Evolutionary conservation across 2,113 vertebrate genomes (phyloP), one percentile per base, ranked within the genome.

Genomic region (Phylloscopus trochiloides): DNA sequence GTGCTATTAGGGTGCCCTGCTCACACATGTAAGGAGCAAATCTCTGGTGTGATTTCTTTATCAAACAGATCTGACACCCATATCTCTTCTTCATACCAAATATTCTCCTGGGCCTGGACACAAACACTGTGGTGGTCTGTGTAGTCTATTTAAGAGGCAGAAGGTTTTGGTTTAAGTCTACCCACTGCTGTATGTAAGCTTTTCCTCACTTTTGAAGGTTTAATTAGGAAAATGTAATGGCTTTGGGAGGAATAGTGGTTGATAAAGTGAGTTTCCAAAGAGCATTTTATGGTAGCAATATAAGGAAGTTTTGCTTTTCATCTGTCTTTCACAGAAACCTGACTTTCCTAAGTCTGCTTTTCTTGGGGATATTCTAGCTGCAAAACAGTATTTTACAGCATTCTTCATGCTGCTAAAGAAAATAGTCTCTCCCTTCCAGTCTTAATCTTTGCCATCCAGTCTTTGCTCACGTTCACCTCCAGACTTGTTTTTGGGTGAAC

Each of bases 271-370:
- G 14, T 63, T 83, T 79, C 32, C 55, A 58, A 61, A 38, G 29
- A 66, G 25, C 29, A 73, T 82, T 59, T 91, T 70, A 48, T 29
- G 3, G 32, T 31, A 51, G 47, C 15, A 54, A 40, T 58, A 17
- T 12, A 80, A 70, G 68, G n/a, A 78, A 87, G 32, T 50, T 66
- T 75, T 38, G 34, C 8, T 15, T 94, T 81, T 76, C 10, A 50
- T 76, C 65, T 95, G 16, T 92, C 91, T 95, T 74, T 65, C 72
- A 79, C 52, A 59, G 45, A 96, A 91, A 77, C 25, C 17, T 43
- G 28, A 84, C 8, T 81, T 95, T 76, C 83, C 57, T 38, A 52
- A 71, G 43, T 14, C n/a, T 71, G 51, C 31, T 94, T 92, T 81
- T 88, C 72, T 82, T 66, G 45, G 67, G 47, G 36, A 52, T 6